A percentile compares a stretch with the other conserved stretches of the same genome.
phyloP scores from a whole-genome alignment of 2,797 vertebrate species.

The Hippopotamyrus pictus region DNA sequence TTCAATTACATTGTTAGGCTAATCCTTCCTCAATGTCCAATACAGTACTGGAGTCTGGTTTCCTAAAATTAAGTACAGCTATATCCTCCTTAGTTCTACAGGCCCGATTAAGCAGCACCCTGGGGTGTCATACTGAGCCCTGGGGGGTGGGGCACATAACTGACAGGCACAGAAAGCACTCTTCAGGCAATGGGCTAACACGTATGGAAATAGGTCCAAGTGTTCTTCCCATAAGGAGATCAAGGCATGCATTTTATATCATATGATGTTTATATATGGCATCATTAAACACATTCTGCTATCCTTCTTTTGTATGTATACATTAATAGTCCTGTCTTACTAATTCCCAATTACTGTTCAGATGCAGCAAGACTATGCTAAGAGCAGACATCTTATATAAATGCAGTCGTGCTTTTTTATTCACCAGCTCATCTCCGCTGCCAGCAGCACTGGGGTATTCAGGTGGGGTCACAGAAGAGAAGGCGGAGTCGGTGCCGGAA shows the following conservation, averaged over 20 bases:
- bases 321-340: background rate
- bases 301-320: background rate
- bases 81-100: background rate
- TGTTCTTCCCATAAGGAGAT: background rate
- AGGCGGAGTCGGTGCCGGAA: slow-evolving; percentile 33
- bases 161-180: background rate
- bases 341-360: background rate
- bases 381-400: background rate
- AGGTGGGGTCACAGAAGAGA: slow-evolving; percentile 25
- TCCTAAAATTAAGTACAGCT: background rate
- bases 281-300: background rate
- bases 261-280: background rate
- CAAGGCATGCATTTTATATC: background rate
- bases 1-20: background rate
- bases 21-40: background rate
- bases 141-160: background rate
- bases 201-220: background rate
- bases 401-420: background rate
- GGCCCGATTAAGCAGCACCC: background rate
- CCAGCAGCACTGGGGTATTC: slow-evolving; percentile 19
- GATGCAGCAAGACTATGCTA: background rate
- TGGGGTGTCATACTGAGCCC: background rate
- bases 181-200: background rate
- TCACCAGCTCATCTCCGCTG: slow-evolving; percentile 45
- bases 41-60: background rate